Conservation (phyloP, 23 tunicate genomes). For the Trididemnum miniatum region DNA sequence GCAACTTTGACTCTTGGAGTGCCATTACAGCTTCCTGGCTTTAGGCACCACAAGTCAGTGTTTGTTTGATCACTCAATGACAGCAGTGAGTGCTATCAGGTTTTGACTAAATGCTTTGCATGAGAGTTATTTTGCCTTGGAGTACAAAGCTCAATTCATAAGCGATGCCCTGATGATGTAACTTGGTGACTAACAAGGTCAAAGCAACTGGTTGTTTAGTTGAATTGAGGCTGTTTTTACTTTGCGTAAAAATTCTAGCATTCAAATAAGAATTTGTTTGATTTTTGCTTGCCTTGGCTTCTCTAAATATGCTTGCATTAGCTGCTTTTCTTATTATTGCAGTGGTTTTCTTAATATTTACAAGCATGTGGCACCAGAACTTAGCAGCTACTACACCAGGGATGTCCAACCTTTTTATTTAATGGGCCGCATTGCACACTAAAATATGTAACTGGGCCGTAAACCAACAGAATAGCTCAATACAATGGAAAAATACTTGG, state of each 20-base stretch:
- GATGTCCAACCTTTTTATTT: too few relatives aligned
- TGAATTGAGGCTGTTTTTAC: background rate
- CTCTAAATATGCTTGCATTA: background rate
- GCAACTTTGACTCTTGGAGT: background rate
- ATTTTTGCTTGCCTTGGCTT: background rate
- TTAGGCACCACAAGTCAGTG: background rate
- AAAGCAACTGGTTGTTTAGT: background rate
- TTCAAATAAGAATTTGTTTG: background rate
- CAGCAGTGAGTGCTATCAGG: constrained; percentile 1
- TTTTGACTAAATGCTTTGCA: background rate
- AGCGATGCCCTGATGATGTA: background rate
- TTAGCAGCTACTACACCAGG: background rate
- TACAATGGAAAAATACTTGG: too few relatives aligned
- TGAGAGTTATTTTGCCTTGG: background rate
- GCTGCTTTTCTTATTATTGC: background rate
- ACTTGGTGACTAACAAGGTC: background rate
- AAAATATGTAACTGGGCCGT: too few relatives aligned
- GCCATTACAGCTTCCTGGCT: constrained; percentile 1
- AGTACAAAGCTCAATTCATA: background rate
- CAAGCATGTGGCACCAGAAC: background rate
- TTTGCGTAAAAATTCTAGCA: background rate
- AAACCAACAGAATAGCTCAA: too few relatives aligned
- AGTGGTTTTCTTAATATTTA: background rate
- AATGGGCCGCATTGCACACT: too few relatives aligned
- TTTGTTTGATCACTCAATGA: background rate